Conservation (phyloP, 2,113 vertebrate genomes). For the Raphicerus campestris region DNA sequence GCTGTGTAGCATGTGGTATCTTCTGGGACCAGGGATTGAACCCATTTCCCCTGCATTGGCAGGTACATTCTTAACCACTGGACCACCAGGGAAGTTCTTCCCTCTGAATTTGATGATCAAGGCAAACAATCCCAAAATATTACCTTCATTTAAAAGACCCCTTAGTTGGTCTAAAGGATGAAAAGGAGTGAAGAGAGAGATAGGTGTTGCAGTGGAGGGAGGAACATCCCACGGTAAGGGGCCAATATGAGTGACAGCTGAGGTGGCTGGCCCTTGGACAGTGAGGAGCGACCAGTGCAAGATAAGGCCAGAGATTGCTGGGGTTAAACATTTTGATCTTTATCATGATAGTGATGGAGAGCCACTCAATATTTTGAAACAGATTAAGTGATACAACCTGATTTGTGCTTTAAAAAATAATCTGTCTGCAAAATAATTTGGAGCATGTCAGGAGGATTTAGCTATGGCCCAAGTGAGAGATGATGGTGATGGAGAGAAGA, state of each 20-base stretch:
- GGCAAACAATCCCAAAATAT: background rate
- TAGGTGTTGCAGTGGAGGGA: background rate
- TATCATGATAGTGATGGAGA: background rate
- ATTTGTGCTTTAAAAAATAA: background rate
- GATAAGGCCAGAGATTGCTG: too few relatives aligned
- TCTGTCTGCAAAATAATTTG: background rate
- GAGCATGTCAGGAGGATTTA: background rate
- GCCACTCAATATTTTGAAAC: background rate
- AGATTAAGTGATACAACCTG: background rate
- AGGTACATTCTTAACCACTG: background rate
- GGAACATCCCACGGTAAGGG: background rate
- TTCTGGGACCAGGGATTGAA: background rate
- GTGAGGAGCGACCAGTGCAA: background rate
- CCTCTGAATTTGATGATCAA: background rate
- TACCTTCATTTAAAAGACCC: background rate
- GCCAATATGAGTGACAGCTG: background rate
- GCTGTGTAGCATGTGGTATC: rapidly evolving
- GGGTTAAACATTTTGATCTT: background rate
- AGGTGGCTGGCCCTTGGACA: background rate
- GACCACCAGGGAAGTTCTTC: background rate
- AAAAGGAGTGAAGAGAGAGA: background rate
- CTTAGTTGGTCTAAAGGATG: background rate
- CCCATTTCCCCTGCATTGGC: background rate
- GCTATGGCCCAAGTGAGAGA: background rate
- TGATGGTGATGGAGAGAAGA: background rate